These are phyloP conservation scores for Sinocyclocheilus anshuiensis DNA, from an alignment of 2,113 vertebrate species.

Conservation along the genomic window DNA sequence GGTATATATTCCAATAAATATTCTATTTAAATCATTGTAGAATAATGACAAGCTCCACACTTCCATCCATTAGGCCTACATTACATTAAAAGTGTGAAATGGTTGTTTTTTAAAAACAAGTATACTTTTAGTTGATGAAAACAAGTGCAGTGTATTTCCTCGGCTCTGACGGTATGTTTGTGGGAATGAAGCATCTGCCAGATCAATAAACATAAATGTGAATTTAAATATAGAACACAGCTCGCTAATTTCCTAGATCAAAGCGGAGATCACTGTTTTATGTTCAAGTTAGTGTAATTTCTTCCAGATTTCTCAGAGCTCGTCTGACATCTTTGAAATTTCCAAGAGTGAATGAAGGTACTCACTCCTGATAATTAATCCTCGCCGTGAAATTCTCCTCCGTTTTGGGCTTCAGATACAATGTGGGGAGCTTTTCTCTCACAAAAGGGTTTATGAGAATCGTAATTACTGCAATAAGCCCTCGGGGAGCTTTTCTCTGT, in stretches of 20 bases:
- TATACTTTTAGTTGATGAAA: neutral
- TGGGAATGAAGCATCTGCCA: neutral
- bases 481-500: neutral
- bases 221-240: neutral
- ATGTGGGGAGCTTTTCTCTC: constrained; percentile 10
- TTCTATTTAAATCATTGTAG: too few species aligned
- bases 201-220: neutral
- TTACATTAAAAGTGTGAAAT: neutral
- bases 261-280: too few species aligned
- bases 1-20: too few species aligned
- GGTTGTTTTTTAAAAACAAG: neutral
- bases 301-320: neutral
- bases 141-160: neutral
- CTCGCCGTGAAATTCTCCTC: neutral
- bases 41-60: neutral
- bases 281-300: neutral
- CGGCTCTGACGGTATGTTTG: neutral
- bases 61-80: neutral
- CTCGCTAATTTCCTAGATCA: neutral
- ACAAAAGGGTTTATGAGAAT: constrained; percentile 36
- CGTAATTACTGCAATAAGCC: constrained; percentile 14
- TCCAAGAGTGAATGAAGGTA: neutral
- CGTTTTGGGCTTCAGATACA: neutral
- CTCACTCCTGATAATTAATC: neutral
- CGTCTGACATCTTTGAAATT: neutral